These are phyloP conservation scores for Alligator sinensis DNA, from an alignment of 2,113 vertebrate species.

Conservation along the genomic window DNA sequence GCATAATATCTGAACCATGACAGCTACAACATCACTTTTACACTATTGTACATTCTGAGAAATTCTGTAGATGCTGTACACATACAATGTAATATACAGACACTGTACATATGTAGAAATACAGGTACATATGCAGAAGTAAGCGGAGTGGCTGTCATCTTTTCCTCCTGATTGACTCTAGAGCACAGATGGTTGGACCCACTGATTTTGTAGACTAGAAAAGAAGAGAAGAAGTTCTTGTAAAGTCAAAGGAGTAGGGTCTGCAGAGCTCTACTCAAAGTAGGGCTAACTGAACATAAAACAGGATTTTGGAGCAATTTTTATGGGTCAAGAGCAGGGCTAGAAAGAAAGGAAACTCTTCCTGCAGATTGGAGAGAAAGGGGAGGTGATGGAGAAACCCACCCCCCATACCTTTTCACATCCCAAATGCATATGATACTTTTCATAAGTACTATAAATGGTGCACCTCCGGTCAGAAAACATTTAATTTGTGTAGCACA, in stretches of 20 bases:
- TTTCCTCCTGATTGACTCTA: rapidly evolving
- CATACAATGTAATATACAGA: too few relatives aligned
- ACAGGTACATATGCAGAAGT: not conserved
- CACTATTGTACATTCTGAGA: not conserved
- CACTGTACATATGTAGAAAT: too few relatives aligned
- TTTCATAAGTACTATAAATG: not conserved
- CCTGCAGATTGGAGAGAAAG: not conserved
- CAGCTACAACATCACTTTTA: too few relatives aligned
- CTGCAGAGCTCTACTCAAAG: not conserved
- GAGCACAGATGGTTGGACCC: not conserved
- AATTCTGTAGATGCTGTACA: not conserved
- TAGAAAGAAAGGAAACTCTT: not conserved
- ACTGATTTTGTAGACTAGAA: too few relatives aligned
- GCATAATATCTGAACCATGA: too few relatives aligned
- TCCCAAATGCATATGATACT: not conserved
- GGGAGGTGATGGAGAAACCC: not conserved
- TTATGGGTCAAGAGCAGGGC: not conserved
- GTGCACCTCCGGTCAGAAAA: not conserved
- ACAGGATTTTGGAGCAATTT: not conserved
- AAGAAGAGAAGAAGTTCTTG: not conserved
- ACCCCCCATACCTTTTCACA: not conserved
- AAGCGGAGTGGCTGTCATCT: not conserved
- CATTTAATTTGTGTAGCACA: not conserved
- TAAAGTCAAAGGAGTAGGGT: not conserved
- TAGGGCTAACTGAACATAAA: not conserved